Conservation (phyloP, 2,797 vertebrate species). For the Ibycter americanus region DNA sequence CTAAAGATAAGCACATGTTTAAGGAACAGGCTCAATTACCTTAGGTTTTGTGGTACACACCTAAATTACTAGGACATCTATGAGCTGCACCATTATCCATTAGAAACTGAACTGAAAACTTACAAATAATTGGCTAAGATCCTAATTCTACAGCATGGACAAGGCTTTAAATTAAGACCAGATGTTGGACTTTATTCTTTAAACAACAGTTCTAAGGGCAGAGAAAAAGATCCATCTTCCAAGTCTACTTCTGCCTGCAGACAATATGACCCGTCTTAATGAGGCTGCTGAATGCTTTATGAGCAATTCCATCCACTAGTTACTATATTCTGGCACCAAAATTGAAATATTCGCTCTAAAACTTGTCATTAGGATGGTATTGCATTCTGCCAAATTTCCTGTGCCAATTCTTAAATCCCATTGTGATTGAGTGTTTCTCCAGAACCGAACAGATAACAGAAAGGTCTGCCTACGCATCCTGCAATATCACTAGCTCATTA, state of each 20-base stretch:
- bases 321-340: constrained; percentile 49
- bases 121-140: constrained; percentile 6
- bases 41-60: not conserved
- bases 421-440: not conserved
- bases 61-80: not conserved
- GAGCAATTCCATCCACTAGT: constrained; percentile 46
- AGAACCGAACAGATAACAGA: not conserved
- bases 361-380: not conserved
- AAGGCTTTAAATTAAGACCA: constrained; percentile 24
- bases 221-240: constrained; percentile 31
- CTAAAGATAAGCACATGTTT: not conserved
- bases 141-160: not conserved
- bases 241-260: constrained; percentile 30
- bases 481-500: not conserved
- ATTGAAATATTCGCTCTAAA: constrained; percentile 35
- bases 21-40: not conserved
- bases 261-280: constrained; percentile 39
- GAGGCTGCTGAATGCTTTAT: constrained; percentile 53
- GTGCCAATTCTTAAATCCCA: not conserved
- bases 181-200: constrained; percentile 28
- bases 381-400: constrained; percentile 32
- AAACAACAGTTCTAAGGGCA: constrained; percentile 23
- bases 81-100: not conserved
- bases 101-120: not conserved
- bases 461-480: not conserved